These are phyloP conservation scores for Oscheius onirici DNA, from an alignment of 2,888 invertebrate species.

Conservation along the genomic window DNA sequence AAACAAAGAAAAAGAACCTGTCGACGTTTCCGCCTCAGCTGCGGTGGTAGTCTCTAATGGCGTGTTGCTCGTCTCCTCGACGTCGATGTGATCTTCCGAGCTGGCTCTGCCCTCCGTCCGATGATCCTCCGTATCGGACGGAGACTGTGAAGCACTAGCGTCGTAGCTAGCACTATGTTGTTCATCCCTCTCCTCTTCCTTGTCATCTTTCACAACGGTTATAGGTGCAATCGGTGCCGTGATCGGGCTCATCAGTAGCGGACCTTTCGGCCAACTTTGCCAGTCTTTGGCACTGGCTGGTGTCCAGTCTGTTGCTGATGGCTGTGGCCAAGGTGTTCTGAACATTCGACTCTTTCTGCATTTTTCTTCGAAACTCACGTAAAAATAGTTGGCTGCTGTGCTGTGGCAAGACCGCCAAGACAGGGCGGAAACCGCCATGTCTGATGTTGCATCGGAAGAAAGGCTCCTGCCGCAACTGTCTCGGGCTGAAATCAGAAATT, in stretches of 20 bases:
- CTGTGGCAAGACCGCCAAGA: slow-evolving; percentile 20
- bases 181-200: slow-evolving; percentile 36
- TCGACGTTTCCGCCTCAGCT: not conserved
- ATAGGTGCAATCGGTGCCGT: slow-evolving; percentile 20
- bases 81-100: slow-evolving; percentile 44
- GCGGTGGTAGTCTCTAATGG: slow-evolving; percentile 11
- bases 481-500: slow-evolving; percentile 28
- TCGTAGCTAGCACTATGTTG: slow-evolving; percentile 48
- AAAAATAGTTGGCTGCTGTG: slow-evolving; percentile 11
- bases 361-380: slow-evolving; percentile 17
- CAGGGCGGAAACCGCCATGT: slow-evolving; percentile 7
- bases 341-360: not conserved
- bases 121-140: slow-evolving; percentile 41
- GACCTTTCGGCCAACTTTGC: slow-evolving; percentile 4
- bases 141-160: slow-evolving; percentile 48
- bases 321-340: slow-evolving; percentile 21
- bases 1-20: not conserved
- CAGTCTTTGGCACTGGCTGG: slow-evolving; percentile 18
- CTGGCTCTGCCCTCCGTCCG: slow-evolving; percentile 25
- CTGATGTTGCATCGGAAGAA: slow-evolving; percentile 30
- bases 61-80: slow-evolving; percentile 34
- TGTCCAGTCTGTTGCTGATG: slow-evolving; percentile 4
- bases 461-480: slow-evolving; percentile 20
- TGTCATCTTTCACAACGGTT: slow-evolving; percentile 20
- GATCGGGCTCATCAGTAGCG: slow-evolving; percentile 14